Evolutionary conservation across 2,797 vertebrate species (phyloP).

Genomic region (Apogon hyalosoma): DNA sequence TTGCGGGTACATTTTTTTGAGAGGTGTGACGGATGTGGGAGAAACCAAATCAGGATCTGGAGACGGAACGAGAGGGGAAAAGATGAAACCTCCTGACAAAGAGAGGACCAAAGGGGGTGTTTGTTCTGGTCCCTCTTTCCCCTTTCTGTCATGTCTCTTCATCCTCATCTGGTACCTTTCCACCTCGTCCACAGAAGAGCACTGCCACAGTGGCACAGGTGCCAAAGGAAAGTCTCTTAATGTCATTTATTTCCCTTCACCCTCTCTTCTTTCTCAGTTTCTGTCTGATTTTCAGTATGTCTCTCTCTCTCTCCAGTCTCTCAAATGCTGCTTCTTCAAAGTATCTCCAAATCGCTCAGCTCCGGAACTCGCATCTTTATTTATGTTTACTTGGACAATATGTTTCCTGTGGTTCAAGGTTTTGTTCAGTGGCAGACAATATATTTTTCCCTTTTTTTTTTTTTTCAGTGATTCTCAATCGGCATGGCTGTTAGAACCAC

Average conservation of each 20-base stretch:
- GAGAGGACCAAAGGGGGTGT: constrained; percentile 27
- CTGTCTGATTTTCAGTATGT: constrained; percentile 63
- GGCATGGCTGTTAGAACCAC: constrained; percentile 29
- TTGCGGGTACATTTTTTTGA: constrained; percentile 44
- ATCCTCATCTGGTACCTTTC: constrained; percentile 46
- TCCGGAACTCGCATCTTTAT: constrained; percentile 64
- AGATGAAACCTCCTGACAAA: constrained; percentile 23
- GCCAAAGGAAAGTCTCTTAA: constrained; percentile 65
- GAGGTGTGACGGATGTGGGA: constrained; percentile 45
- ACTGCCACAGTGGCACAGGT: constrained; percentile 74
- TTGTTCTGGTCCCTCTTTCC: constrained; percentile 27
- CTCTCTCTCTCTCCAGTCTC: constrained; percentile 52
- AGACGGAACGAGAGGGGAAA: constrained; percentile 26
- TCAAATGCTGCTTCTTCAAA: constrained; percentile 80
- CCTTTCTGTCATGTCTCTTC: constrained; percentile 47
- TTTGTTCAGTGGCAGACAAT: constrained; percentile 49
- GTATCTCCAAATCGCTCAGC: constrained; percentile 70
- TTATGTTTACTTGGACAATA: constrained; percentile 61
- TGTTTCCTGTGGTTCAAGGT: constrained; percentile 42
- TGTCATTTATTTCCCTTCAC: constrained; percentile 39
- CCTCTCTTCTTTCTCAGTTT: constrained; percentile 48
- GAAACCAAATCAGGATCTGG: constrained; percentile 57
- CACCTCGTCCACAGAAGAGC: constrained; percentile 63
- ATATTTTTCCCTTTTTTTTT: constrained; percentile 20
- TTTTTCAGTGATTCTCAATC: constrained; percentile 38